Conservation (phyloP, 2,797 vertebrate genomes). For the Gymnocypris eckloni region DNA sequence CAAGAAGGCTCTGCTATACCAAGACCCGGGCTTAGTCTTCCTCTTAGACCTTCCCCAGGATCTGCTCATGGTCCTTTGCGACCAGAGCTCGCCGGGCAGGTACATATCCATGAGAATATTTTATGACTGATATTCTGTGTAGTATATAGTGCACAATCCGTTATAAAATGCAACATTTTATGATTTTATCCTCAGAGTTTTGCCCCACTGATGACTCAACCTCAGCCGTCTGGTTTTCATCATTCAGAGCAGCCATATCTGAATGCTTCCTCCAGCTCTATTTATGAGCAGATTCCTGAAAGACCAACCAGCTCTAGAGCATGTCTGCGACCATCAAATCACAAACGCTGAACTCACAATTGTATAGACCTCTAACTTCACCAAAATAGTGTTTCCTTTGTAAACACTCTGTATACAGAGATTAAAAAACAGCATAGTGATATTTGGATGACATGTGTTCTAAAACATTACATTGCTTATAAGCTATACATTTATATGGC, state of each 20-base stretch:
- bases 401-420: too few relatives aligned
- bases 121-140: neutral
- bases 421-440: neutral
- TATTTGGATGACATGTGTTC: neutral
- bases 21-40: conserved; percentile 50
- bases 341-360: conserved; percentile 40
- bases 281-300: conserved; percentile 65
- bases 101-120: conserved; percentile 21
- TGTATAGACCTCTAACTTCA: neutral
- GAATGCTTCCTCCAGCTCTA: conserved; percentile 38
- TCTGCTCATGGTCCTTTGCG: neutral
- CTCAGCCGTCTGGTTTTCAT: neutral
- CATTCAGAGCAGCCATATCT: conserved; percentile 18
- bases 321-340: conserved; percentile 44
- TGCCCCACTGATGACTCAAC: conserved; percentile 20
- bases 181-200: conserved; percentile 41
- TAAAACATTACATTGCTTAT: neutral
- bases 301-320: conserved; percentile 52
- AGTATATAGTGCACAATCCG: neutral
- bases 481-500: neutral
- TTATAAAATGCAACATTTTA: neutral
- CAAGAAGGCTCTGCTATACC: conserved; percentile 32
- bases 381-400: neutral
- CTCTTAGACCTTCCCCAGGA: conserved; percentile 56
- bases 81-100: conserved; percentile 45